These are phyloP conservation scores for Myrmecobius fasciatus DNA, from an alignment of 2,113 vertebrate genomes.

Conservation along the genomic window DNA sequence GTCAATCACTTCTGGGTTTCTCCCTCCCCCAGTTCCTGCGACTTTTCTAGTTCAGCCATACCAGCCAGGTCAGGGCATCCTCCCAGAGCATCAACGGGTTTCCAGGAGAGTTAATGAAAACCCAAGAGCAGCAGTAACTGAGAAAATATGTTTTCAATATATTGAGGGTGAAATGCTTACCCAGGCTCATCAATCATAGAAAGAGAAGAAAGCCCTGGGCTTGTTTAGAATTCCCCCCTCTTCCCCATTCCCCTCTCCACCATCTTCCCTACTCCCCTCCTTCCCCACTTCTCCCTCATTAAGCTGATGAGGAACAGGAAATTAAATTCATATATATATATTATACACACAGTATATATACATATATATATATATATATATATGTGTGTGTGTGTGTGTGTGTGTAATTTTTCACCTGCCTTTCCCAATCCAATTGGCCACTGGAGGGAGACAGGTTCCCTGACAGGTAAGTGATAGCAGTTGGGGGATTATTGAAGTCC, in stretches of 20 bases:
- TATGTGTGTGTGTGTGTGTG: no score
- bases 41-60: background rate
- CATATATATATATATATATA: no score
- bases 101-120: background rate
- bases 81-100: background rate
- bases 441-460: background rate
- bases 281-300: slow-evolving; percentile 24
- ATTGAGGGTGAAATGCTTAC: slow-evolving; percentile 60
- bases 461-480: background rate
- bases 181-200: background rate
- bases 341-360: no score
- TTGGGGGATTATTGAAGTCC: background rate
- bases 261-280: slow-evolving; percentile 42
- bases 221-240: slow-evolving; percentile 67
- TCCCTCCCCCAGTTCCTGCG: background rate
- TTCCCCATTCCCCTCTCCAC: slow-evolving; percentile 40
- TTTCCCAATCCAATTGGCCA: background rate
- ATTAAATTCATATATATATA: background rate
- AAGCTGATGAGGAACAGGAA: slow-evolving; percentile 66
- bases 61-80: background rate
- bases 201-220: slow-evolving; percentile 63
- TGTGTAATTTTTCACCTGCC: background rate
- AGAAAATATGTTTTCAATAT: background rate
- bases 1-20: background rate
- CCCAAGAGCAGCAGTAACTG: background rate